A percentile compares a stretch with the other conserved stretches of the same genome.
Evolutionary conservation across 2,888 invertebrate species (phyloP).

Genomic region (Erannis defoliaria): DNA sequence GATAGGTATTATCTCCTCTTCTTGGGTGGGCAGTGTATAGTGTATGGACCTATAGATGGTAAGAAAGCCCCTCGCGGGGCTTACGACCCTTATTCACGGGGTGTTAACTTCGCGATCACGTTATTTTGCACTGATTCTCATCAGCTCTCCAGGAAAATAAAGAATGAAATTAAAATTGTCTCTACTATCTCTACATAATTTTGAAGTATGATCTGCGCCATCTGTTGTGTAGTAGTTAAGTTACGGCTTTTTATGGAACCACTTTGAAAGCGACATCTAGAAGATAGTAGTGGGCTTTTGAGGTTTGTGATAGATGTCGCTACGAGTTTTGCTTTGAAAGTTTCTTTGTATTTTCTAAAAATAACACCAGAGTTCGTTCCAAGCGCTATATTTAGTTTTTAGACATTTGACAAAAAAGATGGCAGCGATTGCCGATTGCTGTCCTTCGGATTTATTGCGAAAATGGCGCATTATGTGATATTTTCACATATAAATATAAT

Average conservation of each 20-base stretch:
- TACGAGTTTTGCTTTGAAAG: slow-evolving; percentile 51
- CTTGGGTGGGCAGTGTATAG: too few relatives aligned
- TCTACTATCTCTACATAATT: too few relatives aligned
- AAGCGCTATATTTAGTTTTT: slow-evolving; percentile 85
- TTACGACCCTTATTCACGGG: too few relatives aligned
- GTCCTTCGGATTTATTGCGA: slow-evolving; percentile 82
- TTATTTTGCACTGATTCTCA: too few relatives aligned
- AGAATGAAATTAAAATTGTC: too few relatives aligned
- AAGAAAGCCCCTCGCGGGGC: too few relatives aligned
- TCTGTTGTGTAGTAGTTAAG: slow-evolving; percentile 1
- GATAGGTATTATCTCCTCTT: too few relatives aligned
- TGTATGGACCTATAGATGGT: too few relatives aligned
- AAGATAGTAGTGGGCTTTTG: neutral
- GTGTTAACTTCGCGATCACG: too few relatives aligned
- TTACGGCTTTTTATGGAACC: neutral
- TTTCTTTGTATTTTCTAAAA: slow-evolving; percentile 79
- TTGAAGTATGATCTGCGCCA: slow-evolving; percentile 5
- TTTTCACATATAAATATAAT: slow-evolving; percentile 80
- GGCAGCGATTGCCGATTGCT: slow-evolving; percentile 85
- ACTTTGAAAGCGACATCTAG: slow-evolving; percentile 56
- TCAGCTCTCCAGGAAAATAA: too few relatives aligned
- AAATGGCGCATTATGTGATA: slow-evolving; percentile 86
- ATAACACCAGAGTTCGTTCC: slow-evolving; percentile 86
- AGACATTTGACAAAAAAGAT: slow-evolving; percentile 87
- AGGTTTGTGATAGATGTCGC: slow-evolving; percentile 64